Conservation (phyloP, 2,797 vertebrate species). For the Myotis daubentonii region DNA sequence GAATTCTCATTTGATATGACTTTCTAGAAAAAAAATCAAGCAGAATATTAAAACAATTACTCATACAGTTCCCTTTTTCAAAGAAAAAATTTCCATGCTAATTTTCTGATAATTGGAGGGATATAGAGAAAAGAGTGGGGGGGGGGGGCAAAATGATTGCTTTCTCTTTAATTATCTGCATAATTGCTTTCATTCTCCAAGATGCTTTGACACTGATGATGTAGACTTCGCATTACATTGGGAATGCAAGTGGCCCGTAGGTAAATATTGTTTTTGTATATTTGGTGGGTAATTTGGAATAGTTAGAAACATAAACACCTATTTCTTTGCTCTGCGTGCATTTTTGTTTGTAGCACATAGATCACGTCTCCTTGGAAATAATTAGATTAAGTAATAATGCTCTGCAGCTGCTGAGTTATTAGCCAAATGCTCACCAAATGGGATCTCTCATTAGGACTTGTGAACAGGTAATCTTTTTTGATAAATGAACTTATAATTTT, state of each 20-base stretch:
- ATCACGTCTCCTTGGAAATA: conserved; percentile 74
- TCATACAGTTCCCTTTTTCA: conserved; percentile 61
- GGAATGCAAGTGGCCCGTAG: conserved; percentile 70
- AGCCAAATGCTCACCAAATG: conserved; percentile 76
- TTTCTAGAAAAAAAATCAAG: conserved; percentile 39
- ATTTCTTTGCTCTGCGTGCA: conserved; percentile 40
- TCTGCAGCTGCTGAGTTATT: conserved; percentile 77
- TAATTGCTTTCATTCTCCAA: conserved; percentile 65
- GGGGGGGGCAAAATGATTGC: background rate
- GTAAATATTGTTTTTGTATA: conserved; percentile 68
- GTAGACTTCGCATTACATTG: conserved; percentile 13
- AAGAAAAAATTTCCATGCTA: conserved; percentile 59
- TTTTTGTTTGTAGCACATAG: conserved; percentile 63
- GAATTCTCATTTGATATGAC: conserved; percentile 37
- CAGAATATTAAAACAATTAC: conserved; percentile 74
- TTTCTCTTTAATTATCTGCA: conserved; percentile 70
- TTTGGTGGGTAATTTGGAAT: conserved; percentile 67
- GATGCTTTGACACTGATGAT: conserved; percentile 32
- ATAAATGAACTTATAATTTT: conserved; percentile 77
- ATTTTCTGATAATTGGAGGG: conserved; percentile 69
- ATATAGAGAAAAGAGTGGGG: background rate
- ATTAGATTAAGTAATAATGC: conserved; percentile 73
- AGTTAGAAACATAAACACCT: conserved; percentile 55
- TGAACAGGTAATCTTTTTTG: conserved; percentile 78
- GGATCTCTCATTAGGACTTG: conserved; percentile 71